These are phyloP conservation scores for Epicauta chinensis DNA, from an alignment of 1,140 invertebrate species.

Conservation along the genomic window DNA sequence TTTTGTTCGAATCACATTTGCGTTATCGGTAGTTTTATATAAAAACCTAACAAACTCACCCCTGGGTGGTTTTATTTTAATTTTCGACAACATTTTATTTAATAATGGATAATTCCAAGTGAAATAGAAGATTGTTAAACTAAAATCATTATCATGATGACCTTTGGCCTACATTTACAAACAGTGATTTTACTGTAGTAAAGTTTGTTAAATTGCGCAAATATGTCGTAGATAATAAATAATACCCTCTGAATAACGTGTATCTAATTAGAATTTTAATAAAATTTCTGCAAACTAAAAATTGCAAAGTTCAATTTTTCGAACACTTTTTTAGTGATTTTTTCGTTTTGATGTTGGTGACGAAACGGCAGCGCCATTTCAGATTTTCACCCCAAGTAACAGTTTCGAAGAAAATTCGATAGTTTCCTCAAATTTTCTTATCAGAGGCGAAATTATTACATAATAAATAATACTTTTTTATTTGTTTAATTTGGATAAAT, in stretches of 20 bases:
- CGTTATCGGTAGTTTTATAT: neutral
- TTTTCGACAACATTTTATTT: conserved; percentile 10
- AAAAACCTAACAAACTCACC: neutral
- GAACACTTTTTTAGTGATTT: too few species aligned
- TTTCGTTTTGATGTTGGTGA: too few species aligned
- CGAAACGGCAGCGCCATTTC: too few species aligned
- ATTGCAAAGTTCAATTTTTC: too few species aligned
- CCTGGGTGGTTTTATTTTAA: neutral
- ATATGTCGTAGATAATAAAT: neutral
- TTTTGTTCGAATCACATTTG: conserved; percentile 39
- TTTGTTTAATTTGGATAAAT: too few species aligned
- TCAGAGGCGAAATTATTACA: too few species aligned
- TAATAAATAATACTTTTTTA: too few species aligned
- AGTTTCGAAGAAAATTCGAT: too few species aligned
- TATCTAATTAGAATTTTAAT: neutral
- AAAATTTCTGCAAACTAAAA: too few species aligned
- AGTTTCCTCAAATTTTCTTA: too few species aligned
- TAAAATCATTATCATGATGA: neutral
- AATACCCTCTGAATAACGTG: too few species aligned
- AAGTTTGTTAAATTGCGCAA: neutral
- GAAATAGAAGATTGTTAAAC: neutral
- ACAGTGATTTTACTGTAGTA: neutral
- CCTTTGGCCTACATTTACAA: neutral
- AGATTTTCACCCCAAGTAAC: too few species aligned
- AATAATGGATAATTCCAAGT: neutral